Conservation (phyloP, 2,113 vertebrate genomes). For the Cathartes aura region DNA sequence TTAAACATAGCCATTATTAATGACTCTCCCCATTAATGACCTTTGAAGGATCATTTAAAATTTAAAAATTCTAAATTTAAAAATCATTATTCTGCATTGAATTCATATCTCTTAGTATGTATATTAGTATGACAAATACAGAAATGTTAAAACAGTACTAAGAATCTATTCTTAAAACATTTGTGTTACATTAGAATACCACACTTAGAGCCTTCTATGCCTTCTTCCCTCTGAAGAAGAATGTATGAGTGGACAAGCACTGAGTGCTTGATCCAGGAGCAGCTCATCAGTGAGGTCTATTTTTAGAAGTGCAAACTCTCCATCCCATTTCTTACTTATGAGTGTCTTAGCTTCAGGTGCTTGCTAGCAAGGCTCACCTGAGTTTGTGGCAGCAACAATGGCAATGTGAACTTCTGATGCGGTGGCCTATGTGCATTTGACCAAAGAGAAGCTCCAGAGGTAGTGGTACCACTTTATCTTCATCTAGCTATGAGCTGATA, state of each 20-base stretch:
- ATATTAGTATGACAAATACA: background rate
- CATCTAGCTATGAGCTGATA: background rate
- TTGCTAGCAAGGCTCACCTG: background rate
- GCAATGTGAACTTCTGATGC: background rate
- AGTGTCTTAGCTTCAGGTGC: background rate
- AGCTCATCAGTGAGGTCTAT: background rate
- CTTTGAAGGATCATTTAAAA: background rate
- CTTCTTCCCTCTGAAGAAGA: background rate
- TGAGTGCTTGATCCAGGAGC: background rate
- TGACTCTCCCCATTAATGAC: background rate
- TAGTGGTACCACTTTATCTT: background rate
- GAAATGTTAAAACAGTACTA: background rate
- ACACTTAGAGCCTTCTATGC: background rate
- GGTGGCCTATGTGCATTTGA: fast-evolving
- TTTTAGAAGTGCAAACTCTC: too few species aligned
- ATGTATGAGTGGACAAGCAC: fast-evolving
- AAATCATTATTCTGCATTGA: background rate
- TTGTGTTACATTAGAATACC: background rate
- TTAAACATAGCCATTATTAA: background rate
- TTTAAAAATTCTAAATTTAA: background rate
- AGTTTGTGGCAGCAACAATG: background rate
- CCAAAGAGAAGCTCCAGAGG: background rate
- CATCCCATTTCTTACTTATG: background rate
- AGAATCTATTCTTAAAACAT: background rate
- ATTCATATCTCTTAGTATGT: background rate